Evolutionary conservation across 2,797 vertebrate species (phyloP).

Genomic region (Takifugu ocellatus): DNA sequence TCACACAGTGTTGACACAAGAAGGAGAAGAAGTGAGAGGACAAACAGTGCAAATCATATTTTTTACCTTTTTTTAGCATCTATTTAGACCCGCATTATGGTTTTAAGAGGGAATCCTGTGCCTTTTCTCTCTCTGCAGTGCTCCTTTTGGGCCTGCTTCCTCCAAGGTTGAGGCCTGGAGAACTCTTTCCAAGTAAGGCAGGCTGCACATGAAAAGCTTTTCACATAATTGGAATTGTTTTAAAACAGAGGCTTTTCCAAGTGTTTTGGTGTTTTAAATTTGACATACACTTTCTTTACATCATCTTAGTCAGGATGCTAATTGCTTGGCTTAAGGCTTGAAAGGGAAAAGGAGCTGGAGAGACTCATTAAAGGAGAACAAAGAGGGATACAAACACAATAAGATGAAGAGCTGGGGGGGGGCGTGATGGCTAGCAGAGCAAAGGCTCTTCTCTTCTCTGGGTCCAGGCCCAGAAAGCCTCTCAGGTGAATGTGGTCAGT

Average conservation of each 20-base stretch:
- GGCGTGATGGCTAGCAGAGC: constrained; percentile 22
- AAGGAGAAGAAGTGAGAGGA: too few relatives aligned
- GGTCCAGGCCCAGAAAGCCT: background rate
- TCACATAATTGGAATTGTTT: constrained; percentile 2
- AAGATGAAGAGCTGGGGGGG: constrained; percentile 8
- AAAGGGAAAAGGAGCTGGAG: constrained; percentile 15
- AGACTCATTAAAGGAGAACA: constrained; percentile 33
- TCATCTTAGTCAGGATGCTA: constrained; percentile 14
- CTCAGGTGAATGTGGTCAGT: background rate
- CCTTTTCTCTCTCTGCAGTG: background rate
- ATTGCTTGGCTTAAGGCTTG: constrained; percentile 45
- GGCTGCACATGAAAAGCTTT: background rate
- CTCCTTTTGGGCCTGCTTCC: background rate
- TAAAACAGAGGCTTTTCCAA: background rate
- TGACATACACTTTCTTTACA: constrained; percentile 18
- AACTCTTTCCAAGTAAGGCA: background rate
- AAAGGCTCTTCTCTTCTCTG: constrained; percentile 1
- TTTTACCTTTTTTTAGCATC: too few relatives aligned
- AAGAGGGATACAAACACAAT: constrained; percentile 17
- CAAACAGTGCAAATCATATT: too few relatives aligned
- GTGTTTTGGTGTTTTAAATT: constrained; percentile 29
- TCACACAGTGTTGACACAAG: too few relatives aligned
- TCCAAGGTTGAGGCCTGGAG: background rate
- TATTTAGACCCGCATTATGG: too few relatives aligned
- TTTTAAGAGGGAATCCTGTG: too few relatives aligned